Percentiles rank a stretch among this genome's conserved stretches.
Evolutionary conservation across 2,113 vertebrate genomes (phyloP).

Genomic region (Corvus cornix): DNA sequence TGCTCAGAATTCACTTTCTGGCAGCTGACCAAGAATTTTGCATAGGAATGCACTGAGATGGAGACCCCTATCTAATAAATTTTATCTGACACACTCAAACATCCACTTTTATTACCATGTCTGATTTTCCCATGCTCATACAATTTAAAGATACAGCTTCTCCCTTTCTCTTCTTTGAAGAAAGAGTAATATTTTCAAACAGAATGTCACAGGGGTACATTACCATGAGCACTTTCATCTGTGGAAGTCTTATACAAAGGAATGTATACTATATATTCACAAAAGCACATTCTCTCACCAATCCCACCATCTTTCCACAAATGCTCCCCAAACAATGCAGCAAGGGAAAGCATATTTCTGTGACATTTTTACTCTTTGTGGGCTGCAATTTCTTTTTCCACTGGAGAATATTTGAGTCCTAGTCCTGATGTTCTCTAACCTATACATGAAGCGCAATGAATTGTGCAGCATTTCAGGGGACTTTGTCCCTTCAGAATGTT

Average conservation of each 20-base stretch:
- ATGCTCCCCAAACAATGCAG: neutral
- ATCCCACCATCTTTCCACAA: neutral
- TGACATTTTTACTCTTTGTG: neutral
- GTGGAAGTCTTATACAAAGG: slow-evolving; percentile 16
- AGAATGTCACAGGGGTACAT: slow-evolving; percentile 22
- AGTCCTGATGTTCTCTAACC: neutral
- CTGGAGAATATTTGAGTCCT: neutral
- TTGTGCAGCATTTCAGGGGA: neutral
- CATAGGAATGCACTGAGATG: slow-evolving; percentile 60
- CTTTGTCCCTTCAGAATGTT: neutral
- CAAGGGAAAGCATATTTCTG: neutral
- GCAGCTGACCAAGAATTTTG: slow-evolving; percentile 64
- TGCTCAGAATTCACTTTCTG: slow-evolving; percentile 58
- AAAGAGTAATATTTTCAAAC: slow-evolving; percentile 53
- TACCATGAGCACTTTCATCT: slow-evolving; percentile 48
- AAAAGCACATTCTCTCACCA: neutral
- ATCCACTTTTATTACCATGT: slow-evolving; percentile 55
- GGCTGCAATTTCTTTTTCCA: neutral
- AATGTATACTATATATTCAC: neutral
- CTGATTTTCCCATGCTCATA: slow-evolving; percentile 54
- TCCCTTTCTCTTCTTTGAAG: slow-evolving; percentile 54
- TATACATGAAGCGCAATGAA: neutral
- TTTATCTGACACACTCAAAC: slow-evolving; percentile 65
- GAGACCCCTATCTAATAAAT: slow-evolving; percentile 68
- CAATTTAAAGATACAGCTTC: slow-evolving; percentile 57